Percentiles rank a stretch among this genome's conserved stretches.
These are phyloP conservation scores for Halisarca cf. caerulea DNA, from an alignment of 37 sponge, comb jelly and placozoan genomes.

Conservation along the genomic window DNA sequence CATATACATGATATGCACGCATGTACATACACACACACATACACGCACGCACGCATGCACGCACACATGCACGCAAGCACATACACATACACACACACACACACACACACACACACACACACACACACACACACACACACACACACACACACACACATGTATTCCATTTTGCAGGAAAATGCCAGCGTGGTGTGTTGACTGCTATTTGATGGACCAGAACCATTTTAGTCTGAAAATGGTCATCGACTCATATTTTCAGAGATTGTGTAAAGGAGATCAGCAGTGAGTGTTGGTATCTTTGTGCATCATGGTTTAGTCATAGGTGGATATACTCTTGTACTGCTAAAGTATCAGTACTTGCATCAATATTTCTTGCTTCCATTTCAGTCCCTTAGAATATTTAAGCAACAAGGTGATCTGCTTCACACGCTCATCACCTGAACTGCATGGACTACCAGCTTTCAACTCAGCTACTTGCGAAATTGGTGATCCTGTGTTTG, in stretches of 20 bases:
- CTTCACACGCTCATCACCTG: constrained; percentile 80
- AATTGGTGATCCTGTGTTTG: not conserved
- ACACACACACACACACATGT: constrained; percentile 12
- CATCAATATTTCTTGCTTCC: too few relatives aligned
- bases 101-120: not conserved
- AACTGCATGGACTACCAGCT: constrained; percentile 73
- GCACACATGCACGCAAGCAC: constrained; percentile 2
- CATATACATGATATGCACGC: not conserved
- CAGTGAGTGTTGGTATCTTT: too few relatives aligned
- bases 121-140: not conserved
- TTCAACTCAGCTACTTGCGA: constrained; percentile 17
- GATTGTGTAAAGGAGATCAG: too few relatives aligned
- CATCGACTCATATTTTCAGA: constrained; percentile 22
- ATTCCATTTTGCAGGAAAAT: constrained; percentile 42
- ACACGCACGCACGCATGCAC: not conserved
- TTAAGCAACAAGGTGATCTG: constrained; percentile 63
- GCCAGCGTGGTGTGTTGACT: constrained; percentile 47
- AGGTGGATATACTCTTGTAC: too few relatives aligned
- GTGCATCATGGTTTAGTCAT: too few relatives aligned
- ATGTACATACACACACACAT: constrained; percentile 4
- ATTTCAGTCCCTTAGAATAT: too few relatives aligned
- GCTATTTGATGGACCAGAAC: constrained; percentile 75
- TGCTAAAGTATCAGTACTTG: too few relatives aligned
- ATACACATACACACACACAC: not conserved
- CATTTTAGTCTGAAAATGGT: constrained; percentile 79